phyloP scores from a whole-genome alignment of 2,888 invertebrate genomes.

The Xylocampa areola region DNA sequence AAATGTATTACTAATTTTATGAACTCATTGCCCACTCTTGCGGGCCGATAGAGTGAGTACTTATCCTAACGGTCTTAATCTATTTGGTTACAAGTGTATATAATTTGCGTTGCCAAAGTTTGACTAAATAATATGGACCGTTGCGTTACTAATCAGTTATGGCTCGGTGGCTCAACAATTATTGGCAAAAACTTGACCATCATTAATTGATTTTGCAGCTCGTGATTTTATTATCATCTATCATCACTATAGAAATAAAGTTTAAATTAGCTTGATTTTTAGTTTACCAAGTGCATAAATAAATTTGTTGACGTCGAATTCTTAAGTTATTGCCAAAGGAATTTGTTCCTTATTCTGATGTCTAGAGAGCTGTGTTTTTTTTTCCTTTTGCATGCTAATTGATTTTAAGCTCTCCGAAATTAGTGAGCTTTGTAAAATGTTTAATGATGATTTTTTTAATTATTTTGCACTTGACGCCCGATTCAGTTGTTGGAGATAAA shows the following conservation, averaged over 20 bases:
- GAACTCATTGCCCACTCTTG: conserved; percentile 11
- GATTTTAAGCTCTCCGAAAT: conserved; percentile 49
- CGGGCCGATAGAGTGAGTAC: conserved; percentile 21
- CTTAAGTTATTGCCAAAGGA: conserved; percentile 14
- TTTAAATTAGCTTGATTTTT: not conserved
- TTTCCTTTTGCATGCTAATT: conserved; percentile 31
- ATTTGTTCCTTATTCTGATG: conserved; percentile 11
- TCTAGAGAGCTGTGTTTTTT: conserved; percentile 16
- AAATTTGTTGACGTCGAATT: conserved; percentile 22
- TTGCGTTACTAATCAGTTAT: conserved; percentile 45
- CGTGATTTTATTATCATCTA: not conserved
- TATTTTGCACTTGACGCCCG: conserved; percentile 53
- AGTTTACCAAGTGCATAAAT: not conserved
- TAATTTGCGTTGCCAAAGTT: conserved; percentile 33
- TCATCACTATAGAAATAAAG: not conserved
- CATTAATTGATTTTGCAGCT: not conserved
- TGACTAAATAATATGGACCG: conserved; percentile 38
- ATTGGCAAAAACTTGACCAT: conserved; percentile 29
- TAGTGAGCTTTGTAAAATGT: conserved; percentile 43
- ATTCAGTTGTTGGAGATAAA: conserved; percentile 52
- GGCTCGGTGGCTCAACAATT: conserved; percentile 47
- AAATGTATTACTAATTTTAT: conserved; percentile 26
- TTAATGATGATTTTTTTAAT: conserved; percentile 50
- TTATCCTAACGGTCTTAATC: conserved; percentile 34
- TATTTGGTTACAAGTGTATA: conserved; percentile 27